Percentiles rank a stretch among this genome's conserved stretches.
These are phyloP conservation scores for Ectropis crepuscularia DNA, from an alignment of 2,888 invertebrate species.

Conservation along the genomic window DNA sequence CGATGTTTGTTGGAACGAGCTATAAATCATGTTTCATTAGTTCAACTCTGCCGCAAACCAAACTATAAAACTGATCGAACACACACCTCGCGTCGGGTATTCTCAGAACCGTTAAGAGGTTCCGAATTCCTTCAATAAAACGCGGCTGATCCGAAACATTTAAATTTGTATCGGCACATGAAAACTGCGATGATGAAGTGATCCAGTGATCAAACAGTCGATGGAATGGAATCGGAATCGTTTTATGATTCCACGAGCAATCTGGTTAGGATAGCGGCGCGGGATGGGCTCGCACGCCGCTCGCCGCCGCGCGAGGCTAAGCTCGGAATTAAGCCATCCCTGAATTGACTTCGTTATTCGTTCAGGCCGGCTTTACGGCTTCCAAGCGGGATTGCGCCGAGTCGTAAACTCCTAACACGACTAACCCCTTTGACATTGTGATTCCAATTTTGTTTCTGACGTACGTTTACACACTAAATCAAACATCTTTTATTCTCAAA, in stretches of 20 bases:
- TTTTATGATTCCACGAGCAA: conserved; percentile 25
- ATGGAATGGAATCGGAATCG: conserved; percentile 28
- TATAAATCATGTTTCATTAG: conserved; percentile 42
- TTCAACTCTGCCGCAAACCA: conserved; percentile 26
- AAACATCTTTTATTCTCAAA: no score
- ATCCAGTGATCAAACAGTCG: conserved; percentile 2
- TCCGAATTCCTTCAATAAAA: conserved; percentile 4
- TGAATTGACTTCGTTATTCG: conserved; percentile 37
- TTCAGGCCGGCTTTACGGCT: conserved; percentile 27
- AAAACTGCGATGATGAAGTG: conserved; percentile 5
- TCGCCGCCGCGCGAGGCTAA: conserved; percentile 25
- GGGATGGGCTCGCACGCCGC: no score
- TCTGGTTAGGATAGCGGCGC: conserved; percentile 10
- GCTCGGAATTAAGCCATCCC: conserved; percentile 45
- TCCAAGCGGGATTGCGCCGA: conserved; percentile 23
- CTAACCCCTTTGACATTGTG: conserved; percentile 23
- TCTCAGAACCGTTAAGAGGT: conserved; percentile 1
- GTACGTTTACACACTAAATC: background rate
- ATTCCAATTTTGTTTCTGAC: conserved; percentile 14
- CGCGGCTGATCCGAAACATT: background rate
- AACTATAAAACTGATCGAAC: conserved; percentile 25
- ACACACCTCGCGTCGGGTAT: conserved; percentile 32
- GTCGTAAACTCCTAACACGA: conserved; percentile 31
- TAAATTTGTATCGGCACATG: background rate
- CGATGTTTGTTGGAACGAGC: conserved; percentile 30